Base-by-base conservation (phyloP, 2,888 invertebrate genomes). In the Cephus runcator region DNA sequence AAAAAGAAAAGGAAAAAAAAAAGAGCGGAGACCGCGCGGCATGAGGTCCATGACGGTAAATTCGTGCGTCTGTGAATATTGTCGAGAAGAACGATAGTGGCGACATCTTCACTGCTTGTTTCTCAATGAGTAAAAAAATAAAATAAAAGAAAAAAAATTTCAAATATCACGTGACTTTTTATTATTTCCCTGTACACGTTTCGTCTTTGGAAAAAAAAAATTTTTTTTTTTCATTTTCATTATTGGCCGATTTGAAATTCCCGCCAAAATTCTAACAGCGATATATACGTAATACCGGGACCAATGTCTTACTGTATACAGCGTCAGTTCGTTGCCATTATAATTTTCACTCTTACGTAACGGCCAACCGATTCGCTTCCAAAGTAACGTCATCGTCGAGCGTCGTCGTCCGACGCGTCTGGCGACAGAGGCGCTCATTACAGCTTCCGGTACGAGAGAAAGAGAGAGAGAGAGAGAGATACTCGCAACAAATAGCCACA, bases 401-500 rank as follows among this genome's bases (percentile, higher is more conserved):
- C 80, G 75, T 77, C 83, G 75, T 35, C 82, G 85, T 85, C 82
- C 85, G 83, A 82, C 83, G 87, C 85, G 88, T 87, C 89, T 88
- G 87, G 87, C 87, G 88, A 88, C 88, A 87, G 88, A 89, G 88
- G 86, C 88, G 87, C 90, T 90, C 89, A 90, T 91, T 90, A 89
- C 89, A 84, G 83, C 89, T 91, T 91, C 91, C 91, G 91, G 90
- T 88, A 87, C 84, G 79, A 78, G 77, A 80, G 81, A 82, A 77
- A 81, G 78, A 79, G 80, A 76, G 77, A 79, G 79, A 81, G 81
- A 80, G 77, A 81, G 77, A 35, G 69, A 15, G 73, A 75, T 3
- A 73, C 85, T 84, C 83, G 84, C 87, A 88, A 89, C 90, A 91
- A 91, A 90, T 90, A 90, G 90, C 87, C 88, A 90, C 91, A 91